Percentiles rank a stretch among this genome's conserved stretches.
These are phyloP conservation scores for Eugnorisma glareosa DNA, from an alignment of 2,888 invertebrate genomes.

Conservation along the genomic window DNA sequence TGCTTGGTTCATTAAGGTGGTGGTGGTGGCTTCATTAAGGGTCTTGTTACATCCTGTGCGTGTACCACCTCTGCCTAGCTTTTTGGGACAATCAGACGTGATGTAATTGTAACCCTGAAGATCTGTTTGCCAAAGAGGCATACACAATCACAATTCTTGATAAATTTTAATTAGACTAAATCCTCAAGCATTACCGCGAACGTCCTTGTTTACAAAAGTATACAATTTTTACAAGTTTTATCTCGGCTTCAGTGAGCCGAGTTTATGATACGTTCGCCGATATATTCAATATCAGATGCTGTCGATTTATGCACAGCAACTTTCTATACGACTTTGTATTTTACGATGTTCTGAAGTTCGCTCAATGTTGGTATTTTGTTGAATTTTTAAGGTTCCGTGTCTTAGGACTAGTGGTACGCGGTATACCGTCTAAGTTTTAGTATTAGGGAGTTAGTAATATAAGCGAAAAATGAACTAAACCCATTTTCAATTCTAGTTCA, in stretches of 20 bases:
- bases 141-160: not conserved
- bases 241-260: constrained; percentile 55
- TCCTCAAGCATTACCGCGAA: constrained; percentile 39
- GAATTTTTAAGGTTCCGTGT: constrained; percentile 28
- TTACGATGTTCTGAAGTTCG: constrained; percentile 61
- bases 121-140: not conserved
- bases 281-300: constrained; percentile 72
- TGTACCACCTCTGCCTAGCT: no score
- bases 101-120: not conserved
- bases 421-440: constrained; percentile 13
- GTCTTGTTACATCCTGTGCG: no score
- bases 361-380: constrained; percentile 33
- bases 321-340: constrained; percentile 70
- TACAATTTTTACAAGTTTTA: constrained; percentile 67
- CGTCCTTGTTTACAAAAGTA: constrained; percentile 34
- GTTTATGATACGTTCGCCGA: constrained; percentile 69
- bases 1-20: no score
- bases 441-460: not conserved
- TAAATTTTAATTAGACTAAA: constrained; percentile 3
- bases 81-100: no score
- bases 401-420: not conserved
- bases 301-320: constrained; percentile 67
- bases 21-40: no score
- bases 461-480: not conserved
- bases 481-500: not conserved